Conservation (phyloP, 2,888 invertebrate genomes). For the Ophioninae sp. region DNA sequence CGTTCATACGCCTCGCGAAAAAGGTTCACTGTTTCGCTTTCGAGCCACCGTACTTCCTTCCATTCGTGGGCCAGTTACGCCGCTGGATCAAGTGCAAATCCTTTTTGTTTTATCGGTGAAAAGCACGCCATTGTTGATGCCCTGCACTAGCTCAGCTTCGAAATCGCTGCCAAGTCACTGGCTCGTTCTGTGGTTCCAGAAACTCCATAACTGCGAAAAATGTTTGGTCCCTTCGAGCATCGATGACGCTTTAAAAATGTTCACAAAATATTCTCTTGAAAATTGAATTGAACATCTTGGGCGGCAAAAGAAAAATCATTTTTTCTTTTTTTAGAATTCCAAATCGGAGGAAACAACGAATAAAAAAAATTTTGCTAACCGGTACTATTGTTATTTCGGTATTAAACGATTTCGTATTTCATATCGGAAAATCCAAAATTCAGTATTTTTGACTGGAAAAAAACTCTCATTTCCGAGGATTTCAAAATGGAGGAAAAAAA, state of each 20-base stretch:
- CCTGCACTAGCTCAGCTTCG: neutral
- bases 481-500: neutral
- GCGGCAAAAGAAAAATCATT: neutral
- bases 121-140: neutral
- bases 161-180: neutral
- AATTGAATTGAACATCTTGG: neutral
- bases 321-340: neutral
- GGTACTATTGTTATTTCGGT: no score
- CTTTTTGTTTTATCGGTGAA: neutral
- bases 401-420: no score
- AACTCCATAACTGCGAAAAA: neutral
- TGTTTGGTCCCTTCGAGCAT: neutral
- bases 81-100: neutral
- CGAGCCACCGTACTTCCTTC: neutral
- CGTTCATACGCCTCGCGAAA: conserved; percentile 20
- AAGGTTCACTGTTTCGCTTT: conserved; percentile 23
- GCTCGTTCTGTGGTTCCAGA: neutral
- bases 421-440: no score
- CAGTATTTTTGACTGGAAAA: no score
- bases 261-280: neutral
- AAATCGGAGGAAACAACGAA: neutral
- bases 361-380: neutral
- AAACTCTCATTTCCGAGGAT: no score
- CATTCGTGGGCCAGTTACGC: neutral
- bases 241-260: neutral